Base-by-base conservation (phyloP, 2,888 invertebrate genomes). In the Coronaproctus castanopsis region DNA sequence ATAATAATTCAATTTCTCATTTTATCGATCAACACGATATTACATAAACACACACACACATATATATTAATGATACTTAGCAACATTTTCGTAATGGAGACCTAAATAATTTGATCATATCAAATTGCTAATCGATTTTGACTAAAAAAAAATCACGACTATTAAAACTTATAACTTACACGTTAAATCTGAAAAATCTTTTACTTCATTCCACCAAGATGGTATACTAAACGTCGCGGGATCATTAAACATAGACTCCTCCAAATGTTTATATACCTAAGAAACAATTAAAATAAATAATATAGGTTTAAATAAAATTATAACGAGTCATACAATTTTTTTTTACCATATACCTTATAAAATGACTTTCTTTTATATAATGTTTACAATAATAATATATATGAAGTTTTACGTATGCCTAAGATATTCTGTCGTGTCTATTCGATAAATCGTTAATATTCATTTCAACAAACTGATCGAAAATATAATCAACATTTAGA, bases 261-360 rank as follows among this genome's bases (percentile, higher is more conserved):
- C 78, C 52, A 88, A 75, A 69, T 85, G 82, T 68, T 85, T 79
- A 71, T 88, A 88, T 1, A 82, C 77, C 83, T 85, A 62, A 51
- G 65, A 65, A n/a, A n/a, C n/a, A n/a, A n/a, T n/a, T n/a, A n/a
- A n/a, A n/a, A n/a, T n/a, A n/a, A 55, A 57, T 63, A 63, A 61
- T 54, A 50, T 21, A 57, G 48, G 24, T 50, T 57, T 51, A 57
- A 23, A n/a, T n/a, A n/a, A n/a, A n/a, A n/a, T 18, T 21, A 3
- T 21, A 23, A 21, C 8, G n/a, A 50, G 3, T 50, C n/a, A 36
- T 1, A 3, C 8, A 8, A 10, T 51, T 2, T 57, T 22, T 2
- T 19, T 21, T 53, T 53, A n/a, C 20, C 21, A 53, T 2, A 2
- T 2, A 2, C n/a, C 21, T 55, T 55, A 55, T n/a, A n/a, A 52